phyloP scores from a whole-genome alignment of 2,888 invertebrate species.

The Platycheirus albimanus region DNA sequence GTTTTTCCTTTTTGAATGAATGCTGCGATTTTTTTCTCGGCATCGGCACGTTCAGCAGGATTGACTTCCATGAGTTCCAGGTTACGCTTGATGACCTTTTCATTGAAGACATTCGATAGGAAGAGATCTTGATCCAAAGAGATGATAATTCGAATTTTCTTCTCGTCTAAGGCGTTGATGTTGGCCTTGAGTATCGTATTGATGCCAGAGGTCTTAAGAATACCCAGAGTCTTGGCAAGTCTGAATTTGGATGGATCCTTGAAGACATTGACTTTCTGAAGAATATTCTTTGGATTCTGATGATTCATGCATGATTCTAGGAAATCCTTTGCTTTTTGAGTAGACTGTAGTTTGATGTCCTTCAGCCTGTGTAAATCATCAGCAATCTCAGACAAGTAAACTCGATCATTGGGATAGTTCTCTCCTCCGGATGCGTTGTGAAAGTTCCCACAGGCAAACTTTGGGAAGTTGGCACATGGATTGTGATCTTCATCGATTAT shows the following conservation, averaged over 20 bases:
- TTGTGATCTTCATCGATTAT: constrained; percentile 50
- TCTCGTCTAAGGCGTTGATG: constrained; percentile 52
- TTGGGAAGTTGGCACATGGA: constrained; percentile 64
- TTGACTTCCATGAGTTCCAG: constrained; percentile 50
- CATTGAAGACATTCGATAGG: constrained; percentile 50
- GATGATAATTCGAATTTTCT: constrained; percentile 49
- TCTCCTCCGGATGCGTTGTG: constrained; percentile 41
- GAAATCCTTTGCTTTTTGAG: constrained; percentile 65
- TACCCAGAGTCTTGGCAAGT: constrained; percentile 53
- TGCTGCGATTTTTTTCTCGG: constrained; percentile 48
- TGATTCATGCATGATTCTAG: constrained; percentile 57
- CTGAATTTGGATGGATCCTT: constrained; percentile 53
- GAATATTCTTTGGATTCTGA: constrained; percentile 63
- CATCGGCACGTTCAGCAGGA: constrained; percentile 29
- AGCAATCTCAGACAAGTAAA: constrained; percentile 63
- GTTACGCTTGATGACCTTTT: constrained; percentile 24
- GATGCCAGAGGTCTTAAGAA: constrained; percentile 62
- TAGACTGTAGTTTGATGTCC: constrained; percentile 54
- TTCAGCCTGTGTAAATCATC: constrained; percentile 40
- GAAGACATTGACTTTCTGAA: constrained; percentile 58
- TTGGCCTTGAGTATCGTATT: constrained; percentile 51
- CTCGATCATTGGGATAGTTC: constrained; percentile 65
- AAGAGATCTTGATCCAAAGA: constrained; percentile 57
- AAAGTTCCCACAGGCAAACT: constrained; percentile 58
- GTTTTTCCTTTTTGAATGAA: constrained; percentile 55